Conservation (phyloP, 2,113 vertebrate genomes). For the Hemicordylus capensis region DNA sequence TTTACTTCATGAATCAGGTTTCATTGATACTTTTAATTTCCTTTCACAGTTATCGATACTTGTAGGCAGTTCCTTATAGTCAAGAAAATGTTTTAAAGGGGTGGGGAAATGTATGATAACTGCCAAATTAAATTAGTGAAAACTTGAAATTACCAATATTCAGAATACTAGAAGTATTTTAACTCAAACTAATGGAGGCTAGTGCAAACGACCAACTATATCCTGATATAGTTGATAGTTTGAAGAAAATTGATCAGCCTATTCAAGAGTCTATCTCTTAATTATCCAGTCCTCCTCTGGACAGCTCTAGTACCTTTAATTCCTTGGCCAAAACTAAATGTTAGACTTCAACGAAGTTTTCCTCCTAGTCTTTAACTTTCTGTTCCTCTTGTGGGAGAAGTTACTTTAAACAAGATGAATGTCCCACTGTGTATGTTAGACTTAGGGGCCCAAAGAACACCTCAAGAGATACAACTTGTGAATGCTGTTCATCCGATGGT, state of each 20-base stretch:
- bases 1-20: background rate
- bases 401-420: background rate
- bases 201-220: background rate
- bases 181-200: background rate
- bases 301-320: background rate
- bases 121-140: background rate
- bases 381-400: slow-evolving; percentile 3
- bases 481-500: slow-evolving; percentile 10
- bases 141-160: background rate
- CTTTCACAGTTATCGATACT: background rate
- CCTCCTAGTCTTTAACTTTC: background rate
- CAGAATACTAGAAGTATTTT: background rate
- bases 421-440: background rate
- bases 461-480: slow-evolving; percentile 13
- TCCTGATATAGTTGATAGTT: background rate
- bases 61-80: background rate
- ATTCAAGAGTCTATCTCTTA: background rate
- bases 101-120: background rate
- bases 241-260: background rate
- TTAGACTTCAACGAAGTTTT: background rate
- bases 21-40: background rate
- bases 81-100: background rate
- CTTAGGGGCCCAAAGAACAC: background rate
- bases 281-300: background rate
- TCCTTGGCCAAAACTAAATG: background rate